phyloP scores from a whole-genome alignment of 2,888 invertebrate species.

The Callimorpha dominula region DNA sequence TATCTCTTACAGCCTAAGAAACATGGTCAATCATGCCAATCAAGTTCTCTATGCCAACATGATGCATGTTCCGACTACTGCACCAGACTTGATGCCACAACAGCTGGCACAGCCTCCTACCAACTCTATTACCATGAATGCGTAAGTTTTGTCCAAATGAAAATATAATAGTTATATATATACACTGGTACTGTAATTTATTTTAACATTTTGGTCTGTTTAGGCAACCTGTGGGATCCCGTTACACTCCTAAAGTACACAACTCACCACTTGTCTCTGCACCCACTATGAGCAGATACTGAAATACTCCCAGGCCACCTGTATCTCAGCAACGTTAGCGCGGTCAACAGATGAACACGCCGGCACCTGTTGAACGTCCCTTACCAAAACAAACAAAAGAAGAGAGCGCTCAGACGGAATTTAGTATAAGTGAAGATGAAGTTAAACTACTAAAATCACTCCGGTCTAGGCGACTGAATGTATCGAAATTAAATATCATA shows the following conservation, averaged over 20 bases:
- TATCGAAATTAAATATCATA: not conserved
- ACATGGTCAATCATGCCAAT: not conserved
- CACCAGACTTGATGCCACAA: not conserved
- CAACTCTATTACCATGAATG: not conserved
- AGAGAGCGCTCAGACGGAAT: not conserved
- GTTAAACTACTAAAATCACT: not conserved
- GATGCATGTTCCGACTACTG: not conserved
- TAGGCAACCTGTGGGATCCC: slow-evolving; percentile 2
- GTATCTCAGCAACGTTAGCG: not conserved
- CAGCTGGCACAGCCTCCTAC: not conserved
- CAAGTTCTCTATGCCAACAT: slow-evolving; percentile 7
- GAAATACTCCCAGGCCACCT: not conserved
- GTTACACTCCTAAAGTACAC: not conserved
- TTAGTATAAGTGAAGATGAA: not conserved
- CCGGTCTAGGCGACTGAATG: not conserved
- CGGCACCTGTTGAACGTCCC: not conserved
- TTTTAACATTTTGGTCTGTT: not conserved
- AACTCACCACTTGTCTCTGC: not conserved
- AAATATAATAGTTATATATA: not conserved
- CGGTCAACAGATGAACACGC: not conserved
- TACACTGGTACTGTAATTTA: not conserved
- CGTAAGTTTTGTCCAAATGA: not conserved
- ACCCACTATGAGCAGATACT: not conserved
- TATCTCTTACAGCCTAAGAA: slow-evolving; percentile 9
- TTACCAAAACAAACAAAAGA: not conserved